Percentiles rank a stretch among this genome's conserved stretches.
Conservation (phyloP, 2,797 vertebrate genomes). For the Champsocephalus esox region DNA sequence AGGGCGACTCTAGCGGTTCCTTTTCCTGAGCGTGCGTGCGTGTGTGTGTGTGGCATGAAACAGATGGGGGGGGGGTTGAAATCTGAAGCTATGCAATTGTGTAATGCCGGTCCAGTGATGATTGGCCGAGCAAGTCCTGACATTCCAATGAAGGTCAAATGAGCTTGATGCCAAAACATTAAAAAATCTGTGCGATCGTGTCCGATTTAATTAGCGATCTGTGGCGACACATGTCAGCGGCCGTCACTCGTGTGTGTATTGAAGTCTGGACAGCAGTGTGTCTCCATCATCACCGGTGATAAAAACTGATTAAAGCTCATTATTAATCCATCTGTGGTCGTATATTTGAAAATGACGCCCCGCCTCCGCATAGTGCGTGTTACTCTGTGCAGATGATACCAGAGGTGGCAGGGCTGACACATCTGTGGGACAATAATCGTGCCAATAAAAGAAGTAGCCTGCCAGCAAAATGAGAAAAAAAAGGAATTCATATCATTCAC, state of each 20-base stretch:
- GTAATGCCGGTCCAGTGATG: background rate
- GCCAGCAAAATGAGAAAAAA: slow-evolving; percentile 4
- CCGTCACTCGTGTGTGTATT: slow-evolving; percentile 3
- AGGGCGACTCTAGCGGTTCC: background rate
- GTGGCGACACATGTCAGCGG: slow-evolving; percentile 18
- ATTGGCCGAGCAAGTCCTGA: slow-evolving; percentile 12
- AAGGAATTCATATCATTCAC: background rate
- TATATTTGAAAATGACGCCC: slow-evolving; percentile 41
- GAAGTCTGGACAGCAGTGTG: background rate
- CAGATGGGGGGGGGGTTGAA: slow-evolving; percentile 15
- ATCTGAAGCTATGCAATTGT: slow-evolving; percentile 5
- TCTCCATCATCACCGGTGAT: slow-evolving; percentile 27
- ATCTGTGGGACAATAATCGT: slow-evolving; percentile 38
- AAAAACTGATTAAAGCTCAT: slow-evolving; percentile 49
- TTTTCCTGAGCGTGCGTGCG: background rate
- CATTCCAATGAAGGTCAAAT: slow-evolving; percentile 27
- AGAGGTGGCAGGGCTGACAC: slow-evolving; percentile 30
- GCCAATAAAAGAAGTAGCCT: slow-evolving; percentile 22
- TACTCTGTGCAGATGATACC: background rate
- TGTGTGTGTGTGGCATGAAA: background rate
- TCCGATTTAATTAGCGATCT: slow-evolving; percentile 40
- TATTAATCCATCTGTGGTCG: slow-evolving; percentile 59
- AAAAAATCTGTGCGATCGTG: background rate
- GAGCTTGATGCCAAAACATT: too few species aligned
- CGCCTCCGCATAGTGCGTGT: slow-evolving; percentile 11